Conservation (phyloP, 2,797 vertebrate species). For the Uromys caudimaculatus region DNA sequence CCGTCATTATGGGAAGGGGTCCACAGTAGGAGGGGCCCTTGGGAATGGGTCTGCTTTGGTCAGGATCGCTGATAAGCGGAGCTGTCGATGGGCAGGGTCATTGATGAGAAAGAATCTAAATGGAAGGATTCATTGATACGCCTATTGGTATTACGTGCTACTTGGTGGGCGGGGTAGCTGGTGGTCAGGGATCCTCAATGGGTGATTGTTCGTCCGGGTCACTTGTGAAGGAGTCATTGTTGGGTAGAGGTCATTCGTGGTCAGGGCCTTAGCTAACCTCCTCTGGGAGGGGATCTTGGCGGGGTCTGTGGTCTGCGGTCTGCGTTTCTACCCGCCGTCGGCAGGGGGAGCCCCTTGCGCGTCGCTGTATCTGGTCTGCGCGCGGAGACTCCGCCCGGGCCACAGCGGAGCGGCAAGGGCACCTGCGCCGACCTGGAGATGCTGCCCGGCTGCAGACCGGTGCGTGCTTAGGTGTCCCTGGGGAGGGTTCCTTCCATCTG, state of each 20-base stretch:
- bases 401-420: neutral
- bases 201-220: neutral
- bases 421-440: neutral
- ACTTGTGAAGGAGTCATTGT: neutral
- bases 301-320: no score
- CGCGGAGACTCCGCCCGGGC: neutral
- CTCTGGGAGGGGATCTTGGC: neutral
- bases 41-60: neutral
- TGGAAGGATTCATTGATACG: neutral
- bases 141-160: neutral
- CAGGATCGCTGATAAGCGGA: neutral
- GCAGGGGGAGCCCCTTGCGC: slow-evolving; percentile 27
- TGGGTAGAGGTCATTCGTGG: no score
- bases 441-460: neutral
- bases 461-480: neutral
- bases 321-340: neutral
- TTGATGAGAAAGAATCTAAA: neutral
- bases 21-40: neutral
- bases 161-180: neutral
- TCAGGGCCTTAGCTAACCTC: neutral
- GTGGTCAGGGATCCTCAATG: no score
- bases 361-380: neutral
- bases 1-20: neutral
- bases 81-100: neutral
- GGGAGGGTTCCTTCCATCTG: neutral